Evolutionary conservation across 1,140 invertebrate species (phyloP), one percentile per base, ranked within the genome.

Genomic region (Augochlora pura): DNA sequence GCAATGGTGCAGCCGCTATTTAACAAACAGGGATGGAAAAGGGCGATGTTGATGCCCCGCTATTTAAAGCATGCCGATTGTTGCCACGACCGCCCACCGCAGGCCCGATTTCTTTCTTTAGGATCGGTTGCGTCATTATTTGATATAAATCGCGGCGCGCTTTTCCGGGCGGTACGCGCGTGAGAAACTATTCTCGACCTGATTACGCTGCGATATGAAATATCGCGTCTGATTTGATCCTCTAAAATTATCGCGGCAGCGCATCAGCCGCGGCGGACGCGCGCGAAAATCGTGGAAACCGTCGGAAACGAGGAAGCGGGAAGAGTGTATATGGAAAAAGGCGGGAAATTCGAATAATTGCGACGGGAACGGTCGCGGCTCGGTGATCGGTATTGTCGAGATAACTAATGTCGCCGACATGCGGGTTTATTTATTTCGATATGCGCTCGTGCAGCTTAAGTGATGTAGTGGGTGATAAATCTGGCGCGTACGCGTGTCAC

Each of bases 61-160:
- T 80, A 80, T 80, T 80, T 80, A 42, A 52, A 68, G 72, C 72
- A 27, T 39, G 27, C 18, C 46, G 65, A 76, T 80, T 80, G 65
- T 80, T 63, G 72, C 72, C 66, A 75, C 77, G 18, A 49, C 59
- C 77, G 73, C 71, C 77, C 59, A 81, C 74, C 25, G 60, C 59
- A 76, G 39, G 79, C 71, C 74, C 60, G 67, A 77, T 77, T 81
- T 81, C 79, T 81, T 69, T 81, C 74, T 81, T 81, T 81, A 78
- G 59, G 39, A 42, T 25, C 16, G 12, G 67, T 78, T 81, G 42
- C 80, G 80, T 81, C 80, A 78, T 65, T 77, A 81, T 81, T 77
- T 78, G 60, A 78, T 78, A 81, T 77, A 81, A 81, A 81, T 79
- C 76, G 60, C 46, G 57, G 16, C 16, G 16, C 16, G 16, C 63